These are phyloP conservation scores for Alloscopus bannaensis DNA, from an alignment of 2,888 invertebrate genomes.

Conservation along the genomic window DNA sequence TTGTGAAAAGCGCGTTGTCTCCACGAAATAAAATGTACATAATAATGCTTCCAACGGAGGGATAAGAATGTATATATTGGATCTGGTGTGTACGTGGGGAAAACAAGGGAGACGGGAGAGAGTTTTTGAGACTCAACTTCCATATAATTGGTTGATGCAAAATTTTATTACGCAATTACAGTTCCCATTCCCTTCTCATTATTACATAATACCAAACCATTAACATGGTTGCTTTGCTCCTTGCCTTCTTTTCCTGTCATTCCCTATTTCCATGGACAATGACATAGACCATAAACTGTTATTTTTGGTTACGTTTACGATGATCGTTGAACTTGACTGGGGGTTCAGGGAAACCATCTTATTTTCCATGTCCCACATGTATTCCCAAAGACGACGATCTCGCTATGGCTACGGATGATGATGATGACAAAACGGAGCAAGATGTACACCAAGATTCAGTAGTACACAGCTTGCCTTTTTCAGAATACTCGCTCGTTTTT, in stretches of 20 bases:
- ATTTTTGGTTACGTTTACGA: constrained; percentile 19
- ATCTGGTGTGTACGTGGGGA: background rate
- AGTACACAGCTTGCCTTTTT: background rate
- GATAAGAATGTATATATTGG: constrained; percentile 9
- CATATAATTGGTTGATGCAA: constrained; percentile 52
- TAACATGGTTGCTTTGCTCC: constrained; percentile 18
- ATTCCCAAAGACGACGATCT: background rate
- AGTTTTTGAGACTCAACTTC: constrained; percentile 30
- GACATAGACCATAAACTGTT: constrained; percentile 22
- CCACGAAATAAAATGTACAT: no score
- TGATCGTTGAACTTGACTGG: constrained; percentile 9
- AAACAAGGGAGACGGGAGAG: background rate
- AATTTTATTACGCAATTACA: constrained; percentile 55
- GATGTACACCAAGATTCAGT: background rate
- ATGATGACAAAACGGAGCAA: background rate
- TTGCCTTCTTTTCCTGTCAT: constrained; percentile 25
- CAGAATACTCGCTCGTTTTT: background rate
- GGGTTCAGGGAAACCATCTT: constrained; percentile 1
- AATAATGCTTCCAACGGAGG: no score
- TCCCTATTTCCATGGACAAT: background rate
- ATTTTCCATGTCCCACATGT: background rate
- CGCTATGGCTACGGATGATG: background rate
- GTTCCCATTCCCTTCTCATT: constrained; percentile 41
- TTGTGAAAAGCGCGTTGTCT: no score
- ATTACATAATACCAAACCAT: constrained; percentile 48